phyloP scores from a whole-genome alignment of 30 jellyfish, hydroid and myxozoan genomes.

The Aurelia sp. region DNA sequence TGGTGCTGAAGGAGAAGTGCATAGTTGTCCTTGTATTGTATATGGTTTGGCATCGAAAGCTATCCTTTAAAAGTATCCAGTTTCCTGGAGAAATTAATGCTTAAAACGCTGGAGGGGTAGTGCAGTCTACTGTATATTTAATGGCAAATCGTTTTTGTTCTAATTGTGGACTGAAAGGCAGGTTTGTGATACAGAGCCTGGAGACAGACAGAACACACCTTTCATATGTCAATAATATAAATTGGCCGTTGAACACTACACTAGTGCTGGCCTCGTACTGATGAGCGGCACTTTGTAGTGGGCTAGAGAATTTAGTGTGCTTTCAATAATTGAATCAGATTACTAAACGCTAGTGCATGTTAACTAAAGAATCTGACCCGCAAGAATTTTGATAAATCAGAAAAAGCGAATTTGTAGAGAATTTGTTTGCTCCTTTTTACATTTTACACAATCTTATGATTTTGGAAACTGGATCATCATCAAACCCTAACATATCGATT shows the following conservation, averaged over 20 bases:
- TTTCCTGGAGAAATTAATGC: no score
- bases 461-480: neutral
- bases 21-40: no score
- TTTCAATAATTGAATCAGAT: constrained; percentile 5
- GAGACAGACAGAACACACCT: no score
- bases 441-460: neutral
- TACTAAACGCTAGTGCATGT: neutral
- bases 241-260: constrained; percentile 17
- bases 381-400: constrained; percentile 1
- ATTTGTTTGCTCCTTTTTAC: neutral
- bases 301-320: neutral
- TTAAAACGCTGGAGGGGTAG: no score
- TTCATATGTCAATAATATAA: neutral
- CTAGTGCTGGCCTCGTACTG: constrained; percentile 10
- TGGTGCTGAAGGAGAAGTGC: no score
- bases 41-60: no score
- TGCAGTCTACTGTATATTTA: no score
- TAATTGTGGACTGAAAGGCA: neutral
- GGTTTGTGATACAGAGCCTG: no score
- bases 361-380: constrained; percentile 31
- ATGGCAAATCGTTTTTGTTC: neutral
- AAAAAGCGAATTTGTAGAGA: neutral
- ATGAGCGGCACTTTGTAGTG: constrained; percentile 31
- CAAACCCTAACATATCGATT: neutral
- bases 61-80: no score